phyloP scores from a whole-genome alignment of 2,888 invertebrate species.

The Cinara cedri region DNA sequence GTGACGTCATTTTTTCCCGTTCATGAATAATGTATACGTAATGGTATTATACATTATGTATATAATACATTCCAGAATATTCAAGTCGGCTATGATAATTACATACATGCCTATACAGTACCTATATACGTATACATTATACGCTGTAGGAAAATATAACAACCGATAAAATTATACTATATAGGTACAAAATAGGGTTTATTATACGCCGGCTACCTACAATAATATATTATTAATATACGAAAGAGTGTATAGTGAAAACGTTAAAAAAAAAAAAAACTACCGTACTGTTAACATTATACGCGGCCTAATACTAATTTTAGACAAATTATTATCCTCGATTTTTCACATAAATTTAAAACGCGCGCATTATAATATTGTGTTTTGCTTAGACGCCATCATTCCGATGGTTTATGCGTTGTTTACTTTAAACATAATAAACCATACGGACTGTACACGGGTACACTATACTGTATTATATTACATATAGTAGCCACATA shows the following conservation, averaged over 20 bases:
- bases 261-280: background rate
- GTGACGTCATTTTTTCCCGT: conserved; percentile 9
- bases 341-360: background rate
- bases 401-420: background rate
- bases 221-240: too few species aligned
- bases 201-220: background rate
- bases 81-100: conserved; percentile 22
- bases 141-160: background rate
- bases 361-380: background rate
- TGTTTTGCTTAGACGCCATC: conserved; percentile 2
- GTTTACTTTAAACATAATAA: background rate
- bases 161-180: conserved; percentile 17
- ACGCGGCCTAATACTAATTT: conserved; percentile 1
- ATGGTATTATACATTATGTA: background rate
- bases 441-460: too few species aligned
- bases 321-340: conserved; percentile 8
- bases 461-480: too few species aligned
- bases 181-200: conserved; percentile 17
- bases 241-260: too few species aligned
- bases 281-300: background rate
- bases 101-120: background rate
- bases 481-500: too few species aligned
- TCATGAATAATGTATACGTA: conserved; percentile 24
- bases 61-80: conserved; percentile 13
- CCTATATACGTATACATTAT: too few species aligned